A percentile compares a stretch with the other conserved stretches of the same genome.
Evolutionary conservation across 2,888 invertebrate genomes (phyloP).

Genomic region (Odontocerum albicorne): DNA sequence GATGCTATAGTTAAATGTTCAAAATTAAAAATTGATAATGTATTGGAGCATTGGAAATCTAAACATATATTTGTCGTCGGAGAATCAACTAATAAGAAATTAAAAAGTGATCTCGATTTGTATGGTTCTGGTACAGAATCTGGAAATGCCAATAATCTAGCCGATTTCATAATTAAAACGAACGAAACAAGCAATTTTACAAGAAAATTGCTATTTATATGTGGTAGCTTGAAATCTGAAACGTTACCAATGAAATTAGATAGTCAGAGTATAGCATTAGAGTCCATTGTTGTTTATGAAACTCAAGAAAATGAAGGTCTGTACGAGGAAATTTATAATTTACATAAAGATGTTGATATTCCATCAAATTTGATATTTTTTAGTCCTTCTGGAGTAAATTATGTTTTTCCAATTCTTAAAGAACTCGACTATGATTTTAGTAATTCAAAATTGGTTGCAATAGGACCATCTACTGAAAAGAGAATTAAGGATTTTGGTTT

Average conservation of each 20-base stretch:
- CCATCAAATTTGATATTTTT: conserved; percentile 60
- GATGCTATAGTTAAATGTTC: conserved; percentile 50
- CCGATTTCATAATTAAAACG: conserved; percentile 52
- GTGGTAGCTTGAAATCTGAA: conserved; percentile 59
- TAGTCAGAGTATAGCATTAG: conserved; percentile 47
- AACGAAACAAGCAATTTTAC: conserved; percentile 40
- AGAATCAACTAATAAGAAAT: conserved; percentile 54
- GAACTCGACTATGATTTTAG: conserved; percentile 38
- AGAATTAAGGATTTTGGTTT: conserved; percentile 50
- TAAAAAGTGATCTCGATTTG: conserved; percentile 48
- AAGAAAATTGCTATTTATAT: conserved; percentile 56
- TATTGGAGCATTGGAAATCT: conserved; percentile 44
- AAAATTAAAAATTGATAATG: conserved; percentile 36
- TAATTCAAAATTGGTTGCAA: conserved; percentile 50
- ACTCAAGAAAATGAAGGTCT: conserved; percentile 53
- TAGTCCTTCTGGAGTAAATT: conserved; percentile 60
- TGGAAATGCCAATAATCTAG: conserved; percentile 57
- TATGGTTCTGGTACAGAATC: conserved; percentile 55
- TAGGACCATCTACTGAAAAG: conserved; percentile 59
- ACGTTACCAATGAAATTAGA: conserved; percentile 49
- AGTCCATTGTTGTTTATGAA: conserved; percentile 56
- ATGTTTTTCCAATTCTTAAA: conserved; percentile 48
- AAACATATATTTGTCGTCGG: conserved; percentile 58
- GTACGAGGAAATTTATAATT: conserved; percentile 39
- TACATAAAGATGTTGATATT: conserved; percentile 44